Conservation (phyloP, 2,113 vertebrate genomes). For the Pampusana beccarii region DNA sequence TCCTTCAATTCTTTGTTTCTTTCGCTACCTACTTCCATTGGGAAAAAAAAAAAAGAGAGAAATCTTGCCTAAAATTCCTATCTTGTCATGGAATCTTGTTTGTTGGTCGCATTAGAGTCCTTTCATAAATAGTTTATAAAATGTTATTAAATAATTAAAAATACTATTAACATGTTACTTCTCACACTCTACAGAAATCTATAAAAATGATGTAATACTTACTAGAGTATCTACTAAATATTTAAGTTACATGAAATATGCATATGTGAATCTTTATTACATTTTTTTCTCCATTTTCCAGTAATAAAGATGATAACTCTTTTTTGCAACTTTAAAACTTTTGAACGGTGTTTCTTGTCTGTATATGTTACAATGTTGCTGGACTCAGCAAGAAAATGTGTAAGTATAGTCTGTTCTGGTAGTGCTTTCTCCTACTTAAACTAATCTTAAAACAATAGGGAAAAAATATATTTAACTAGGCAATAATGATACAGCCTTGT, state of each 20-base stretch:
- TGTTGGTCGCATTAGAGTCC: not conserved
- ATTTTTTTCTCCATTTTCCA: not conserved
- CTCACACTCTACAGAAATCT: not conserved
- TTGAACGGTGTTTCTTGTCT: not conserved
- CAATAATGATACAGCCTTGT: not conserved
- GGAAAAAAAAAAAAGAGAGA: not conserved
- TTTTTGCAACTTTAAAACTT: not conserved
- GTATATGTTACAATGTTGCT: not conserved
- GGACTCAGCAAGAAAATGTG: not conserved
- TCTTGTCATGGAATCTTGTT: not conserved
- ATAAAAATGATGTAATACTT: not conserved
- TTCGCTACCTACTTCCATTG: not conserved
- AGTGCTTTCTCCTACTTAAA: not conserved
- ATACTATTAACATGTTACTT: not conserved
- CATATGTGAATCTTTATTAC: not conserved
- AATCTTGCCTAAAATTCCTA: not conserved
- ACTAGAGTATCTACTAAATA: not conserved
- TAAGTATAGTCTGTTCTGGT: not conserved
- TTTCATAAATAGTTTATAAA: not conserved
- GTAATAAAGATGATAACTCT: not conserved
- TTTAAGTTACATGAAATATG: not conserved
- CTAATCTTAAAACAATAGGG: not conserved
- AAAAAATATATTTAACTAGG: not conserved
- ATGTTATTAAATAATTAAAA: not conserved
- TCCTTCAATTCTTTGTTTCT: not conserved